These are phyloP conservation scores for Zygaena filipendulae DNA, from an alignment of 2,888 invertebrate genomes.

Conservation along the genomic window DNA sequence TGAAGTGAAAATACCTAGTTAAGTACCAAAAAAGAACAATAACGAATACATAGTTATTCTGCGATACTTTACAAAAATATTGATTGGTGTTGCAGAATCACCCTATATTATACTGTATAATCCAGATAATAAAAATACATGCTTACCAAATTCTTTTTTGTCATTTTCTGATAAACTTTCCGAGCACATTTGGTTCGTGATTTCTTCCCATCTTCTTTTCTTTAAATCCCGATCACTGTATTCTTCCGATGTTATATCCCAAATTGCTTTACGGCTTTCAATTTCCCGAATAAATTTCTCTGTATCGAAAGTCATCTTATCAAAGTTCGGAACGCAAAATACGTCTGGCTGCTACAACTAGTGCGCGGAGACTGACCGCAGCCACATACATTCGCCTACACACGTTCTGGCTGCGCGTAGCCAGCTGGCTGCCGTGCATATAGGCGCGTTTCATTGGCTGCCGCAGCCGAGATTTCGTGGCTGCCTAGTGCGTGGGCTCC, in stretches of 20 bases:
- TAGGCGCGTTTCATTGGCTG: no score
- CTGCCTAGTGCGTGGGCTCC: no score
- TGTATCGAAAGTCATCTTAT: constrained; percentile 18
- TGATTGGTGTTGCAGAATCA: constrained; percentile 16
- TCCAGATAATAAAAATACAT: constrained; percentile 18
- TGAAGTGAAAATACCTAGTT: constrained; percentile 18
- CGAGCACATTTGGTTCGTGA: constrained; percentile 19
- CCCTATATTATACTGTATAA: constrained; percentile 14
- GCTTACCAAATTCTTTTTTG: constrained; percentile 22
- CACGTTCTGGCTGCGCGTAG: not conserved
- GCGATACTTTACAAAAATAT: constrained; percentile 18
- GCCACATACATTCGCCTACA: constrained; percentile 11
- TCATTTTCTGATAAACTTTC: constrained; percentile 18
- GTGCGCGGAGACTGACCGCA: constrained; percentile 12
- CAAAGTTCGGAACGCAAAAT: constrained; percentile 14
- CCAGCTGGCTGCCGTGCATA: no score
- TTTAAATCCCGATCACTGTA: constrained; percentile 20
- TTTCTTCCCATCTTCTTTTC: constrained; percentile 21
- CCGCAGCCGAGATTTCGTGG: no score
- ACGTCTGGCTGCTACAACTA: constrained; percentile 16
- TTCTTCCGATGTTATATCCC: constrained; percentile 19
- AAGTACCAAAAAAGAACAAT: constrained; percentile 17
- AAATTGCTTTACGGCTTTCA: constrained; percentile 19
- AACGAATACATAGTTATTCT: constrained; percentile 13
- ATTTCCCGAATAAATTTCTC: constrained; percentile 20